phyloP scores from a whole-genome alignment of 2,113 vertebrate species.

The Conger conger region DNA sequence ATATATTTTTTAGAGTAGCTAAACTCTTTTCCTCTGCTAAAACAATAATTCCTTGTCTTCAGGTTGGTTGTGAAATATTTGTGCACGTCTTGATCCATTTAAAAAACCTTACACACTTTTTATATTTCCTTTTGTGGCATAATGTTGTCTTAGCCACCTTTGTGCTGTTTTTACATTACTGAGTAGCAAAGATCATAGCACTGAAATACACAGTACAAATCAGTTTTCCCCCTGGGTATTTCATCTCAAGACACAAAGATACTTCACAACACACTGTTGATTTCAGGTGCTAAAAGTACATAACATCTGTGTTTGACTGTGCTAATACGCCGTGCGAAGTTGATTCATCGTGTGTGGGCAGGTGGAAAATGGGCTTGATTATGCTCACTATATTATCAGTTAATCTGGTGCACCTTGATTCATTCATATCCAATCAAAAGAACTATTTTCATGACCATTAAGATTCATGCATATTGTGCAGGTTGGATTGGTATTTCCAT shows the following conservation, averaged over 20 bases:
- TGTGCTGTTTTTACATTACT: background rate
- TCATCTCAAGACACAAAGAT: conserved; percentile 12
- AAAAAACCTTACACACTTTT: conserved; percentile 1
- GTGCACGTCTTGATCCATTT: conserved; percentile 12
- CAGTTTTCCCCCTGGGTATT: background rate
- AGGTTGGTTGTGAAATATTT: background rate
- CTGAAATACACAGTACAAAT: conserved; percentile 20
- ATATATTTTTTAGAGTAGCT: background rate
- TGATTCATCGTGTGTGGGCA: too few relatives aligned
- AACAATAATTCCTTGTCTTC: background rate
- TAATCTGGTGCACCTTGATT: too few relatives aligned
- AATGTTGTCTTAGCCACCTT: background rate
- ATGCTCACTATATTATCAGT: too few relatives aligned
- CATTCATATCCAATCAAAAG: too few relatives aligned
- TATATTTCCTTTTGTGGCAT: background rate
- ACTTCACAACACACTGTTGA: background rate
- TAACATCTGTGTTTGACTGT: too few relatives aligned
- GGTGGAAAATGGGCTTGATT: too few relatives aligned
- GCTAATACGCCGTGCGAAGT: too few relatives aligned
- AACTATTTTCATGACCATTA: too few relatives aligned
- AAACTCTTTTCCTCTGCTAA: background rate
- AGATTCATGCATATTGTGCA: too few relatives aligned
- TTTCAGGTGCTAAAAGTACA: conserved; percentile 7
- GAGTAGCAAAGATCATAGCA: background rate
- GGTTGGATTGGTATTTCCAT: too few relatives aligned